These are phyloP conservation scores for Agelas oroides DNA, from an alignment of 37 sponge, comb jelly and placozoan genomes.

Conservation along the genomic window DNA sequence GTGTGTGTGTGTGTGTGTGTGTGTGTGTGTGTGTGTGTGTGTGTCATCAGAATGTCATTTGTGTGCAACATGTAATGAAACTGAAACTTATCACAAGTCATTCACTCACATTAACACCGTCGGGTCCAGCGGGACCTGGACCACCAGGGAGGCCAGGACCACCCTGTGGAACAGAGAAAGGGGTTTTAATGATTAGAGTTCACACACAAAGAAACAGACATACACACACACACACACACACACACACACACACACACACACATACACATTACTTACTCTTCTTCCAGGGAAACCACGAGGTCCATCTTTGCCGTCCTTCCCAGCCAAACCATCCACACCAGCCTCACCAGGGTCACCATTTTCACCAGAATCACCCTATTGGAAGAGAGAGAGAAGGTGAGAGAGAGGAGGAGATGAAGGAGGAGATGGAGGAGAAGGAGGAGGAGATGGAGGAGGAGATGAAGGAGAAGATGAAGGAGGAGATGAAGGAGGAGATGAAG, in stretches of 20 bases:
- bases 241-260: not conserved
- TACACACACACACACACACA: too few species aligned
- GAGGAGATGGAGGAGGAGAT: not conserved
- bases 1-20: conserved; percentile 22
- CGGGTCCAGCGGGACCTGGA: conserved; percentile 61
- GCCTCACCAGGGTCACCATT: conserved; percentile 37
- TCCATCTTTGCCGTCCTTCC: conserved; percentile 36
- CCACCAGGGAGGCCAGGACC: conserved; percentile 62
- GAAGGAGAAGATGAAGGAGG: too few species aligned
- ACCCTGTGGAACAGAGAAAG: conserved; percentile 29
- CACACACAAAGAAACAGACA: not conserved
- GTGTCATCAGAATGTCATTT: too few species aligned
- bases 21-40: conserved; percentile 10
- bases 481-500: not conserved
- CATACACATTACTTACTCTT: not conserved
- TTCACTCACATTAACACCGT: conserved; percentile 43
- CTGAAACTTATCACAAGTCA: not conserved
- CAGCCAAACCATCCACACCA: conserved; percentile 18
- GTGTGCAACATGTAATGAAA: not conserved
- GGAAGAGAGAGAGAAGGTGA: not conserved
- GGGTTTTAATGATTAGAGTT: too few species aligned
- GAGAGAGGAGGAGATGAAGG: too few species aligned
- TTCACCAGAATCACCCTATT: conserved; percentile 50
- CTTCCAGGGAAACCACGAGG: conserved; percentile 43
- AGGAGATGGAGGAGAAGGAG: not conserved